A percentile compares a stretch with the other conserved stretches of the same genome.
phyloP scores from a whole-genome alignment of 2,797 vertebrate species.

The Neopelma chrysocephalum region DNA sequence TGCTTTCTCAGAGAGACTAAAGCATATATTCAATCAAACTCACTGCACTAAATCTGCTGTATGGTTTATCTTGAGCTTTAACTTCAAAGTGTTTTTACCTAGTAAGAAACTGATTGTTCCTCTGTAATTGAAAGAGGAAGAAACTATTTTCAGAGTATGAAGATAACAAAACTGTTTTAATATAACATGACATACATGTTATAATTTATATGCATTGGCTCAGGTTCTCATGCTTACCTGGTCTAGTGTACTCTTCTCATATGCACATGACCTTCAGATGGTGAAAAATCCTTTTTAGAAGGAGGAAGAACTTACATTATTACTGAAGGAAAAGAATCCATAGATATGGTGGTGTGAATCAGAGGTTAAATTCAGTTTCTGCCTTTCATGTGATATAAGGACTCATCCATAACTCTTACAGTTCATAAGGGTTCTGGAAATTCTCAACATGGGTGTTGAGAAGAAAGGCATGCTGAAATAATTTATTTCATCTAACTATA shows the following conservation, averaged over 20 bases:
- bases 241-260: background rate
- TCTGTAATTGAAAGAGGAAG: conserved; percentile 63
- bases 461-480: background rate
- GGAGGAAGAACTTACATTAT: background rate
- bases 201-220: conserved; percentile 36
- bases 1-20: conserved; percentile 26
- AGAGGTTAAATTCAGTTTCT: conserved; percentile 45
- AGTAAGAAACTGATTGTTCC: conserved; percentile 41
- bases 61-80: conserved; percentile 56
- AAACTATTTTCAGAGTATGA: conserved; percentile 45
- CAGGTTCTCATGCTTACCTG: conserved; percentile 45
- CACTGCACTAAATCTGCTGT: conserved; percentile 63
- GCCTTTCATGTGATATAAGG: conserved; percentile 31
- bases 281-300: background rate
- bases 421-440: conserved; percentile 20
- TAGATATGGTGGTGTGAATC: conserved; percentile 31
- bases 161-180: conserved; percentile 56
- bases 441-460: background rate
- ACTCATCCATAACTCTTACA: conserved; percentile 10
- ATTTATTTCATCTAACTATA: background rate
- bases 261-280: background rate
- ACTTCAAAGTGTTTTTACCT: conserved; percentile 64
- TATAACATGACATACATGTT: background rate
- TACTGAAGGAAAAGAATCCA: background rate
- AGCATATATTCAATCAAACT: conserved; percentile 54